Conservation (phyloP, 2,113 vertebrate genomes). For the Psittacus erithacus region DNA sequence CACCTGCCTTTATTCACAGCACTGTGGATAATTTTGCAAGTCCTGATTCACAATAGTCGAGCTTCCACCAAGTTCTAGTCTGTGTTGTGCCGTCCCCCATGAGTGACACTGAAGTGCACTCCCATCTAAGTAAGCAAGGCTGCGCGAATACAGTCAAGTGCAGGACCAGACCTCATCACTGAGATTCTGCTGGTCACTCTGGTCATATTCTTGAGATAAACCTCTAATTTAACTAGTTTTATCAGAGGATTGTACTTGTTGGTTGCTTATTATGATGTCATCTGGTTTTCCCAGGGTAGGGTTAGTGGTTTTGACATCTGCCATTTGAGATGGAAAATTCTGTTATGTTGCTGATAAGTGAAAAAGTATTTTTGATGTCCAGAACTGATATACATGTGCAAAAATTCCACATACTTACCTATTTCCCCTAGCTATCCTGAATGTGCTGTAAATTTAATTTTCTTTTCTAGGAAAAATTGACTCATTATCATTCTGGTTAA, state of each 20-base stretch:
- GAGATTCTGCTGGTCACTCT: not conserved
- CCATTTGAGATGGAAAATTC: not conserved
- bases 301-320: not conserved
- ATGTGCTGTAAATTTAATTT: not conserved
- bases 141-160: not conserved
- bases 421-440: not conserved
- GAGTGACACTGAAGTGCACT: fast-evolving
- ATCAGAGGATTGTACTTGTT: not conserved
- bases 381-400: not conserved
- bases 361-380: not conserved
- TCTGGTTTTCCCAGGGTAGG: not conserved
- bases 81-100: fast-evolving
- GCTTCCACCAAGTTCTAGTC: not conserved
- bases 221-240: not conserved
- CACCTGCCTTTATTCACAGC: not conserved
- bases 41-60: not conserved
- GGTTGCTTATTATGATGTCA: not conserved
- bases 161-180: not conserved
- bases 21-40: not conserved
- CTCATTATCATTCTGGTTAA: constrained; percentile 23
- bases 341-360: not conserved
- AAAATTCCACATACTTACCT: not conserved
- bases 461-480: not conserved
- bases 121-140: not conserved
- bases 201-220: not conserved